Conservation (phyloP, 2,888 invertebrate genomes). For the Polylopha cassiicola region DNA sequence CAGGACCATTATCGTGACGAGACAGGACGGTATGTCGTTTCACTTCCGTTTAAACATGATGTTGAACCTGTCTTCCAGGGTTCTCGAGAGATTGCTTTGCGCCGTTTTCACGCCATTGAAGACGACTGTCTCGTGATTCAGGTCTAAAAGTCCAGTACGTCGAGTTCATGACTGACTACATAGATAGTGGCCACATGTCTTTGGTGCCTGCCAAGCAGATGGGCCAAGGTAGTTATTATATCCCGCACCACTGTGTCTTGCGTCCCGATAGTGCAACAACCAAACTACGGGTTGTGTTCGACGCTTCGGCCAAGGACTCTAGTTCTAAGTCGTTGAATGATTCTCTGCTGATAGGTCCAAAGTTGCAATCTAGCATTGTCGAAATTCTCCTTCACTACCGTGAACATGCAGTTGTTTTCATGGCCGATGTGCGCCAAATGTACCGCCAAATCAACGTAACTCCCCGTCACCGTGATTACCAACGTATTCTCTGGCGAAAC, state of each 20-base stretch:
- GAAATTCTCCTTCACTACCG: constrained; percentile 24
- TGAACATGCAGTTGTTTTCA: constrained; percentile 22
- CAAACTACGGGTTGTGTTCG: constrained; percentile 1
- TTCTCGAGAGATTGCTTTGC: too few species aligned
- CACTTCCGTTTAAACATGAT: neutral
- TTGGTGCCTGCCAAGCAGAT: too few species aligned
- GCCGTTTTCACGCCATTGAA: too few species aligned
- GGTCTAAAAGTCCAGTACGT: too few species aligned
- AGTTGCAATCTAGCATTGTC: constrained; percentile 23
- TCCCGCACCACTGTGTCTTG: constrained; percentile 3
- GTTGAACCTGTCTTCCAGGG: too few species aligned
- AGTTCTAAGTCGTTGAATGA: constrained; percentile 25
- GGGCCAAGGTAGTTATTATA: too few species aligned
- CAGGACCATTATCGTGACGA: neutral
- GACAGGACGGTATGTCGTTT: neutral
- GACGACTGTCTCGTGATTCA: too few species aligned
- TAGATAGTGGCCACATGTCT: too few species aligned
- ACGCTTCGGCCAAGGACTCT: neutral
- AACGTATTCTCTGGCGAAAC: constrained; percentile 27
- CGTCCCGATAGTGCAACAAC: neutral
- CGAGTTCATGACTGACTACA: too few species aligned
- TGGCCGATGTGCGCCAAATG: constrained; percentile 29
- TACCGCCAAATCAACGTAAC: constrained; percentile 23
- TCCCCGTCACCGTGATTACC: constrained; percentile 22
- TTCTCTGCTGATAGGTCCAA: constrained; percentile 25